Evolutionary conservation across 2,797 vertebrate genomes (phyloP).

Genomic region (Spondyliosoma cantharus): DNA sequence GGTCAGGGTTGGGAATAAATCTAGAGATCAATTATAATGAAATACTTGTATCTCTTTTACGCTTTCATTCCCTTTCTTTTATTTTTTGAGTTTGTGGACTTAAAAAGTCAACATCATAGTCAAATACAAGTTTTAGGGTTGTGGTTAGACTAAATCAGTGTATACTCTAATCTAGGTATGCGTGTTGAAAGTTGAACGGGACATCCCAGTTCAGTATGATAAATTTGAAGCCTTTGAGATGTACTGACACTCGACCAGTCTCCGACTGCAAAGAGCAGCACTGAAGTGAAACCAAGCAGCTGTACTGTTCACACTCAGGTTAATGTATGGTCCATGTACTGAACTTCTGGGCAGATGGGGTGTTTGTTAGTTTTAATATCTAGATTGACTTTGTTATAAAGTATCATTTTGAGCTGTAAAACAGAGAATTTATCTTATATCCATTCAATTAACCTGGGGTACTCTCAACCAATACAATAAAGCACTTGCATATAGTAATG

Average conservation of each 20-base stretch:
- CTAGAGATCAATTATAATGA: too few relatives aligned
- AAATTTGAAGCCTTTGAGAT: background rate
- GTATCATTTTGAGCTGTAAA: slow-evolving; percentile 3
- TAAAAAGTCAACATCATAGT: too few relatives aligned
- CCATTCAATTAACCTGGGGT: slow-evolving; percentile 4
- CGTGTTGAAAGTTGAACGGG: background rate
- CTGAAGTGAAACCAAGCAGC: slow-evolving; percentile 7
- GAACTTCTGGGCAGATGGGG: slow-evolving; percentile 24
- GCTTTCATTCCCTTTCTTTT: too few relatives aligned
- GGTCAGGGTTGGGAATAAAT: too few relatives aligned
- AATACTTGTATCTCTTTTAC: too few relatives aligned
- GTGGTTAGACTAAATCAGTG: too few relatives aligned
- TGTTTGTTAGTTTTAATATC: slow-evolving; percentile 35
- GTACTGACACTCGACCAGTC: background rate
- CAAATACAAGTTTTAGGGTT: too few relatives aligned
- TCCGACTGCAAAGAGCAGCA: background rate
- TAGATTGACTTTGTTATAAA: slow-evolving; percentile 23
- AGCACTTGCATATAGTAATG: too few relatives aligned
- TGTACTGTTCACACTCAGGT: background rate
- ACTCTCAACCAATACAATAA: slow-evolving; percentile 1
- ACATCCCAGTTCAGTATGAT: background rate
- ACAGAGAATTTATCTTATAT: slow-evolving; percentile 11
- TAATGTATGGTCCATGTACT: background rate
- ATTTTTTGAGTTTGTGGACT: too few relatives aligned
- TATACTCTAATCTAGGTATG: background rate